Conservation (phyloP, 2,113 vertebrate species). For the cattle (Bos taurus) region DNA sequence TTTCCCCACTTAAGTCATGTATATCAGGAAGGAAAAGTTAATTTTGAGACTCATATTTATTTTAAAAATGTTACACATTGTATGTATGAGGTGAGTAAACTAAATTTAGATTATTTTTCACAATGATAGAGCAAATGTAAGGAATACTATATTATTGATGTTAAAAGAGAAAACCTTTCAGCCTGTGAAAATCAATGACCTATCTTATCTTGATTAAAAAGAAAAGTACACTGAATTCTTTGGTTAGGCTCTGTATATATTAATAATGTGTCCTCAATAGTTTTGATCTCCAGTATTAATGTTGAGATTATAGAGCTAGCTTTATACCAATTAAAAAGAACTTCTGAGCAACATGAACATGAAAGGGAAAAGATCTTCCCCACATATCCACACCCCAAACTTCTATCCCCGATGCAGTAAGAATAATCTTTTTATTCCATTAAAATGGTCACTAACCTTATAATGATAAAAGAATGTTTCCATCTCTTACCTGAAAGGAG, state of each 20-base stretch:
- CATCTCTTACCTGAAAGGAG: constrained; percentile 54
- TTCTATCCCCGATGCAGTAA: background rate
- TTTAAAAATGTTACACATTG: background rate
- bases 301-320: background rate
- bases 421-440: constrained; percentile 49
- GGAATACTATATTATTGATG: background rate
- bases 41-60: background rate
- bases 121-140: background rate
- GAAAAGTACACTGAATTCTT: background rate
- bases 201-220: background rate
- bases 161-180: background rate
- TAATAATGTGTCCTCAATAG: background rate
- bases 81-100: background rate
- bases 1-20: background rate
- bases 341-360: background rate
- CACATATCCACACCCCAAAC: background rate
- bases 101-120: background rate
- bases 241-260: background rate
- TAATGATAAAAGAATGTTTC: constrained; percentile 40
- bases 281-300: background rate
- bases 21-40: background rate
- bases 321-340: background rate
- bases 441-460: constrained; percentile 41
- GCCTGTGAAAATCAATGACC: background rate
- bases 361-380: background rate